A percentile compares a stretch with the other conserved stretches of the same genome.
Evolutionary conservation across 2,797 vertebrate genomes (phyloP).

Genomic region (Pipistrellus pygmaeus): DNA sequence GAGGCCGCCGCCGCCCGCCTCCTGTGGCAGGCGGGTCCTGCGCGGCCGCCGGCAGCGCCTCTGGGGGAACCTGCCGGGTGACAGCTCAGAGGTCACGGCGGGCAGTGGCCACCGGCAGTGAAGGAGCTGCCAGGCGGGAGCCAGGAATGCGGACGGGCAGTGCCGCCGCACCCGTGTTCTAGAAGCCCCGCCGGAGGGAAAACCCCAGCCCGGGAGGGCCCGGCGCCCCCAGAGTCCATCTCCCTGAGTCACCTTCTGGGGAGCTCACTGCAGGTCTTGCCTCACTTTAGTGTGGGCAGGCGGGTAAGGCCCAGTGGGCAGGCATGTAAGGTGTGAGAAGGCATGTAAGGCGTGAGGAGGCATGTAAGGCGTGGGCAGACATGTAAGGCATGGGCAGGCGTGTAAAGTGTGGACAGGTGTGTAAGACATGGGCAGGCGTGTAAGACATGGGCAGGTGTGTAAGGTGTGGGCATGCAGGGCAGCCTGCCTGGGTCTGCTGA

Average conservation of each 20-base stretch:
- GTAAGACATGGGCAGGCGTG: no score
- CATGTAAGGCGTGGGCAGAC: no score
- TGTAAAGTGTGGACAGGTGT: no score
- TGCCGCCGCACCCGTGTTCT: background rate
- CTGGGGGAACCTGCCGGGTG: slow-evolving; percentile 70
- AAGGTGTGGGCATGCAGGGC: no score
- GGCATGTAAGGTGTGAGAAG: no score
- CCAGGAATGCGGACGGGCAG: background rate
- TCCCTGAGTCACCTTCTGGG: background rate
- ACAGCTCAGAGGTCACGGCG: slow-evolving; percentile 65
- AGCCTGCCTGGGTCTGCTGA: no score
- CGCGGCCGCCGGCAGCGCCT: background rate
- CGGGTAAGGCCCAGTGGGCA: no score
- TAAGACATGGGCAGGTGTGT: no score
- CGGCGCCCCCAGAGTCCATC: background rate
- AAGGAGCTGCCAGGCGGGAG: slow-evolving; percentile 28
- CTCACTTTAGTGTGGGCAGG: background rate
- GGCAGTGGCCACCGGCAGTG: slow-evolving; percentile 60
- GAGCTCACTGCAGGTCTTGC: background rate
- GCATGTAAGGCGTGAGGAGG: no score
- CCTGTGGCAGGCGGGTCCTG: background rate
- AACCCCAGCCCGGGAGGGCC: background rate
- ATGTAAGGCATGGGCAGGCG: no score
- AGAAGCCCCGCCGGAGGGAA: background rate
- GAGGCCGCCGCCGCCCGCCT: background rate